These are phyloP conservation scores for Ctena decussata DNA, from an alignment of 2,888 invertebrate genomes.

Conservation along the genomic window DNA sequence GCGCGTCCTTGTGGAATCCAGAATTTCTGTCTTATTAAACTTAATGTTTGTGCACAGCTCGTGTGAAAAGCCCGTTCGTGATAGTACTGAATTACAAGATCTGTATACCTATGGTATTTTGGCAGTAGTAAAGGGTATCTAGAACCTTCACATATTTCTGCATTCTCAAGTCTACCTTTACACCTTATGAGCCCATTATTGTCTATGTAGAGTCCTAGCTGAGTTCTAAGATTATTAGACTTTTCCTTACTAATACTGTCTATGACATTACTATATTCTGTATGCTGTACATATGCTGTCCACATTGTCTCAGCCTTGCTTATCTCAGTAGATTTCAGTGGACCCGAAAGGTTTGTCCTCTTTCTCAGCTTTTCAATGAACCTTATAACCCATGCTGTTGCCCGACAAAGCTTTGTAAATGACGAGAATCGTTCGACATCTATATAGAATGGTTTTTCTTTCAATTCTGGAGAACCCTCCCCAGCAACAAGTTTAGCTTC, in stretches of 20 bases:
- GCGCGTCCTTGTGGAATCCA: constrained; percentile 45
- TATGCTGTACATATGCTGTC: constrained; percentile 13
- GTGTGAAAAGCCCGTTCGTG: constrained; percentile 21
- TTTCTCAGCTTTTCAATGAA: background rate
- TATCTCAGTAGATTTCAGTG: background rate
- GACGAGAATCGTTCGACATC: too few relatives aligned
- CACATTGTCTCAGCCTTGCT: constrained; percentile 24
- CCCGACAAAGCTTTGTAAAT: too few relatives aligned
- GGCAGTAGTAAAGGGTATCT: constrained; percentile 24
- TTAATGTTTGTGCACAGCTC: constrained; percentile 43
- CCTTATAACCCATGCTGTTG: too few relatives aligned
- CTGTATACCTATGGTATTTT: background rate
- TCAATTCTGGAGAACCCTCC: background rate
- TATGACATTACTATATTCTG: constrained; percentile 13
- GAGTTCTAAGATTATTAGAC: background rate
- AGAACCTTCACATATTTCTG: constrained; percentile 4
- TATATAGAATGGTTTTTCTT: background rate
- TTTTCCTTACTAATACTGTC: background rate
- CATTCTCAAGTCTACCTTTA: constrained; percentile 10
- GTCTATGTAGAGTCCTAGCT: constrained; percentile 17
- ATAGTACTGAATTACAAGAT: constrained; percentile 1
- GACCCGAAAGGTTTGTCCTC: background rate
- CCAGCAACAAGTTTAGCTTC: background rate
- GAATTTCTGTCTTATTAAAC: constrained; percentile 11
- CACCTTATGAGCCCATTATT: constrained; percentile 6